These are phyloP conservation scores for Agrochola macilenta DNA, from an alignment of 2,888 invertebrate species.

Conservation along the genomic window DNA sequence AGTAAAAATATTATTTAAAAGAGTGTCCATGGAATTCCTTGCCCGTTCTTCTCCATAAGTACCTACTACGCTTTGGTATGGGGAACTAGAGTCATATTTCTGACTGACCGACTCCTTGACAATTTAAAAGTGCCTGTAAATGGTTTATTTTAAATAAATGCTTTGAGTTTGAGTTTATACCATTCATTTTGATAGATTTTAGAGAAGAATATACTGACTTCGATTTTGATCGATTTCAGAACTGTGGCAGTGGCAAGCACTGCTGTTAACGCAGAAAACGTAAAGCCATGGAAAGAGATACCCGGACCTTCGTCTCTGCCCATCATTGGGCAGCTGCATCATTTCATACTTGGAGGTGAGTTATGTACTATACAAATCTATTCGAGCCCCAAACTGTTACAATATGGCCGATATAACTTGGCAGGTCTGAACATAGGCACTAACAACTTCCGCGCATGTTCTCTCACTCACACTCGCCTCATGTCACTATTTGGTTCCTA, in stretches of 20 bases:
- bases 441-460: no score
- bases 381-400: not conserved
- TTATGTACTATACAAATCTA: not conserved
- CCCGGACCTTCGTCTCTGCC: constrained; percentile 87
- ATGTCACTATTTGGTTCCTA: no score
- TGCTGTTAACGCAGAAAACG: constrained; percentile 36
- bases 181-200: not conserved
- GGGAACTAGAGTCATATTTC: not conserved
- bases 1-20: not conserved
- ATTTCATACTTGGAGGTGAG: constrained; percentile 78
- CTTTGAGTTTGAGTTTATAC: not conserved
- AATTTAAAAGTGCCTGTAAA: not conserved
- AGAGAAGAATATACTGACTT: not conserved
- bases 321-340: constrained; percentile 78
- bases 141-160: not conserved
- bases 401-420: no score
- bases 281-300: constrained; percentile 79
- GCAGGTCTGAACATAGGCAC: no score
- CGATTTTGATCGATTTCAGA: constrained; percentile 23
- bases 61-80: not conserved
- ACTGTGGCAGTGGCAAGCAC: constrained; percentile 41
- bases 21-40: not conserved
- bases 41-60: not conserved
- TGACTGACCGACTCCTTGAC: not conserved
- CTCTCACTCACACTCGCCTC: no score